A percentile compares a stretch with the other conserved stretches of the same genome.
phyloP scores from a whole-genome alignment of 2,797 vertebrate genomes.

The Buphagus erythrorhynchus region DNA sequence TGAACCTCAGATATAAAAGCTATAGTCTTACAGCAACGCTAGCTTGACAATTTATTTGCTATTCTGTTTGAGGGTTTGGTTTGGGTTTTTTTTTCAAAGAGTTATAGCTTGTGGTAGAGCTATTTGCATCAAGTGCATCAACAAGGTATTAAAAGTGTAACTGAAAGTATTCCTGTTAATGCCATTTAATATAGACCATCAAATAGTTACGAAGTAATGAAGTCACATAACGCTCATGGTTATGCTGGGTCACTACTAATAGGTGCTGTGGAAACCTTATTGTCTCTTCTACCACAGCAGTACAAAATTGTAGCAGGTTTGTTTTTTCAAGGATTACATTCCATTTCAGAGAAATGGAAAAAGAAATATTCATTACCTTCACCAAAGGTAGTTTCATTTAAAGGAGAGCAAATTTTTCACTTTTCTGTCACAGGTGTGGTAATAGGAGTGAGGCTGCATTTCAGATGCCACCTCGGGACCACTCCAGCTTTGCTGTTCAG shows the following conservation, averaged over 20 bases:
- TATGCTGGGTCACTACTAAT: not conserved
- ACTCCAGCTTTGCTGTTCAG: not conserved
- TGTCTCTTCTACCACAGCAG: not conserved
- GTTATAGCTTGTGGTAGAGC: not conserved
- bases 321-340: not conserved
- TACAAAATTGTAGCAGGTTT: not conserved
- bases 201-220: not conserved
- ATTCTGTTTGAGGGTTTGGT: not conserved
- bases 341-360: not conserved
- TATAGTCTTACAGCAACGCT: not conserved
- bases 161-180: not conserved
- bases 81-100: not conserved
- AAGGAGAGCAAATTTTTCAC: not conserved
- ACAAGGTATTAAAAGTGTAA: not conserved
- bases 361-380: not conserved
- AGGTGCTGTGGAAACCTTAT: conserved; percentile 32
- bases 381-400: not conserved
- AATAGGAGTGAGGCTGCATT: not conserved
- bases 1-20: not conserved
- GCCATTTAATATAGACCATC: not conserved
- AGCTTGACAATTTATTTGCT: not conserved
- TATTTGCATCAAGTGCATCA: not conserved
- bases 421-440: not conserved
- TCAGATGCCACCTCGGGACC: not conserved
- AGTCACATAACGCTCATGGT: not conserved